These are phyloP conservation scores for Thalpophila matura DNA, from an alignment of 2,888 invertebrate species.

Conservation along the genomic window DNA sequence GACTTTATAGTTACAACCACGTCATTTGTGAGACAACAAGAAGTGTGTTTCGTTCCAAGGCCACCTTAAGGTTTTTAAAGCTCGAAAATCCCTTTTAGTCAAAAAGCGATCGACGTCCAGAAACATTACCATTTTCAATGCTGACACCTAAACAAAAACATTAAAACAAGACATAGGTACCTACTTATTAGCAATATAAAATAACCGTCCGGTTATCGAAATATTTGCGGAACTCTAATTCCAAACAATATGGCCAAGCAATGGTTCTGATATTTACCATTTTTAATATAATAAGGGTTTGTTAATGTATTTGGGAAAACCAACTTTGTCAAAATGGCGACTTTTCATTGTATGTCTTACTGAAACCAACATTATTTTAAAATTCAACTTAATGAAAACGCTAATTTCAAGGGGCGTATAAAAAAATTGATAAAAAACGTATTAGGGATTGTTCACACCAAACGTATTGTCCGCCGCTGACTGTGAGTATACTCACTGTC, in stretches of 20 bases:
- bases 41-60: slow-evolving; percentile 7
- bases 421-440: neutral
- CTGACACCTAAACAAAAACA: slow-evolving; percentile 8
- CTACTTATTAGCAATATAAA: slow-evolving; percentile 3
- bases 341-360: slow-evolving; percentile 1
- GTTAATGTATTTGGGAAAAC: slow-evolving; percentile 2
- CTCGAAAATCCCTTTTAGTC: slow-evolving; percentile 14
- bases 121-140: slow-evolving; percentile 14
- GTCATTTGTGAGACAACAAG: neutral
- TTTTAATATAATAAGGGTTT: neutral
- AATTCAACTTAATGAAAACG: neutral
- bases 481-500: no score
- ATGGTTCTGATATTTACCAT: slow-evolving; percentile 2
- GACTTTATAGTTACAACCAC: slow-evolving; percentile 1
- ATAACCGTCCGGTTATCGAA: slow-evolving; percentile 5
- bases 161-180: no score
- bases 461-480: no score
- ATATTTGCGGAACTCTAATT: slow-evolving; percentile 3
- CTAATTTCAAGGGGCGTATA: neutral
- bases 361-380: slow-evolving; percentile 1
- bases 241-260: slow-evolving; percentile 2
- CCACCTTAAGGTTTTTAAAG: slow-evolving; percentile 15
- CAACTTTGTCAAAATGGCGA: neutral
- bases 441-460: no score
- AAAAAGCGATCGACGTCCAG: slow-evolving; percentile 17